These are phyloP conservation scores for Perizoma affinitatum DNA, from an alignment of 2,888 invertebrate genomes.

Conservation along the genomic window DNA sequence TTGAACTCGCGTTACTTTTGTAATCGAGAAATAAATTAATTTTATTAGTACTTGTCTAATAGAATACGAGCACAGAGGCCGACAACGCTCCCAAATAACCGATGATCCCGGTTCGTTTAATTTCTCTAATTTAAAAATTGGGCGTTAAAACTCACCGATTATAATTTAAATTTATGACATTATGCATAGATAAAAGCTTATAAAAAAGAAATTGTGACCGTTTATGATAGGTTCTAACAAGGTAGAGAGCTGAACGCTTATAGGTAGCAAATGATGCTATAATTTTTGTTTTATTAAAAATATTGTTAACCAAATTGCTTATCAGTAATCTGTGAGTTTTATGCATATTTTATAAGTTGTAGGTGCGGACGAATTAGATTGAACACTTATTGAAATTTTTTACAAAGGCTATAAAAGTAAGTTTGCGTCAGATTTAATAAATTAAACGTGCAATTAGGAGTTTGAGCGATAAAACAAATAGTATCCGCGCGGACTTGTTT, in stretches of 20 bases:
- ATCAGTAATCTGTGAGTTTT: constrained; percentile 46
- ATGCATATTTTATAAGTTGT: constrained; percentile 33
- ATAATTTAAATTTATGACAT: constrained; percentile 77
- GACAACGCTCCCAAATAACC: constrained; percentile 53
- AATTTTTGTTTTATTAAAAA: constrained; percentile 53
- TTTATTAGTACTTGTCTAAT: constrained; percentile 81
- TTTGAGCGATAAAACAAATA: constrained; percentile 79
- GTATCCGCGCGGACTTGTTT: constrained; percentile 74
- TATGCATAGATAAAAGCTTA: constrained; percentile 67
- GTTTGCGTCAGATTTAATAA: constrained; percentile 45
- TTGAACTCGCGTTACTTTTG: constrained; percentile 76
- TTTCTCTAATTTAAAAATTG: constrained; percentile 78
- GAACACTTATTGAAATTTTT: constrained; percentile 27
- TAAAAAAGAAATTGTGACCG: constrained; percentile 67
- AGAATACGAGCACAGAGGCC: constrained; percentile 66
- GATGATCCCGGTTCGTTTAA: constrained; percentile 65
- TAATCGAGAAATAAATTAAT: constrained; percentile 83
- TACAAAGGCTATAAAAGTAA: constrained; percentile 21
- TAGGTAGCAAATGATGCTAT: constrained; percentile 47
- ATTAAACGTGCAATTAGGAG: constrained; percentile 60
- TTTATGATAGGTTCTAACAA: constrained; percentile 68
- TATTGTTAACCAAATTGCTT: constrained; percentile 44
- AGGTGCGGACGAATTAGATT: constrained; percentile 28
- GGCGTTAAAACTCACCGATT: constrained; percentile 78
- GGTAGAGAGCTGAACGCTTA: constrained; percentile 52